Conservation (phyloP, 2,797 vertebrate species). For the Smutsia temminckii region DNA sequence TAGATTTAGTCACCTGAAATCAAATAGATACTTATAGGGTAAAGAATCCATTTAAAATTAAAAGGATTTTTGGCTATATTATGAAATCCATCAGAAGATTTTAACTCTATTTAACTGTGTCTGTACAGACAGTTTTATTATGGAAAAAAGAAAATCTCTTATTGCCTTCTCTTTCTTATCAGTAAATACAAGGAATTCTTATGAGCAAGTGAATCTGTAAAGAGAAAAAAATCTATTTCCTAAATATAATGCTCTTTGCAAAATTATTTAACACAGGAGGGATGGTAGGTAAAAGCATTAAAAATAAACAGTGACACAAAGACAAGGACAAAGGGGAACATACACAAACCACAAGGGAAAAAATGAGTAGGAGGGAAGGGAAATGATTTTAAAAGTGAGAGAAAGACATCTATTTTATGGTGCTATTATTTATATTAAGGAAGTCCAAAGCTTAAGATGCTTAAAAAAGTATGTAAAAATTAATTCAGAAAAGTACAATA, state of each 20-base stretch:
- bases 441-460: background rate
- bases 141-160: background rate
- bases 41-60: constrained; percentile 18
- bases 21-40: background rate
- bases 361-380: background rate
- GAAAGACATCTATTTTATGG: background rate
- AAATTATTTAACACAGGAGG: background rate
- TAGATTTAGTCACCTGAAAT: background rate
- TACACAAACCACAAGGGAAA: background rate
- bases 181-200: background rate
- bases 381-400: background rate
- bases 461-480: background rate
- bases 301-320: background rate
- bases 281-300: background rate
- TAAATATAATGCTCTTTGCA: background rate
- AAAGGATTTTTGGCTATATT: background rate
- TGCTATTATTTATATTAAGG: background rate
- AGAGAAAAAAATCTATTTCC: background rate
- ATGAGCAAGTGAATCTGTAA: background rate
- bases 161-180: background rate
- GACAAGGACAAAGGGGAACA: background rate
- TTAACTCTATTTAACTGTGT: background rate
- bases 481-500: background rate
- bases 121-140: background rate
- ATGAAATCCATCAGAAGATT: background rate